A percentile compares a stretch with the other conserved stretches of the same genome.
Evolutionary conservation across 2,888 invertebrate species (phyloP).

Genomic region (Eupithecia abbreviata): DNA sequence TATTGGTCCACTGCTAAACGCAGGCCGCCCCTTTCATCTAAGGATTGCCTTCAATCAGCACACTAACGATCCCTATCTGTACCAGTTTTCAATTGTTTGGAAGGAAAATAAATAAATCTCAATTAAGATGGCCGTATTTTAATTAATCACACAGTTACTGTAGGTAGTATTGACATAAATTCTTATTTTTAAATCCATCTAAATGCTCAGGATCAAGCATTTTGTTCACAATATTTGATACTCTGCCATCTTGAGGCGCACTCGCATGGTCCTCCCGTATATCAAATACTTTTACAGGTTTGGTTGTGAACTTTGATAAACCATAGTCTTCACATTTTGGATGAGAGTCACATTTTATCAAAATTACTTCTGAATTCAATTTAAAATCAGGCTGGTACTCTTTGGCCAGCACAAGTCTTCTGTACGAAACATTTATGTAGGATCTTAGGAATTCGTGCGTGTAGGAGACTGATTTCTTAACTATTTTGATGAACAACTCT

Average conservation of each 20-base stretch:
- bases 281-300: constrained; percentile 48
- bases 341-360: constrained; percentile 52
- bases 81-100: no score
- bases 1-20: no score
- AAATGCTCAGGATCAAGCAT: constrained; percentile 41
- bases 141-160: not conserved
- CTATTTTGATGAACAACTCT: constrained; percentile 40
- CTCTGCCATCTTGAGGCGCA: constrained; percentile 47
- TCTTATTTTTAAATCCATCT: not conserved
- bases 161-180: not conserved
- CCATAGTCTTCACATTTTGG: constrained; percentile 49
- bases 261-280: constrained; percentile 48
- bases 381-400: constrained; percentile 49
- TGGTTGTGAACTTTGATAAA: constrained; percentile 47
- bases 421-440: constrained; percentile 46
- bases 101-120: no score
- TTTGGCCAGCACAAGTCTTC: constrained; percentile 47
- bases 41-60: no score
- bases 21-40: no score
- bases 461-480: constrained; percentile 37
- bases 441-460: constrained; percentile 47
- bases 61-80: no score
- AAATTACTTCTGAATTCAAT: constrained; percentile 52
- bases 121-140: not conserved
- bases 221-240: constrained; percentile 52